Evolutionary conservation across 2,797 vertebrate species (phyloP).

Genomic region (Bradypus variegatus): DNA sequence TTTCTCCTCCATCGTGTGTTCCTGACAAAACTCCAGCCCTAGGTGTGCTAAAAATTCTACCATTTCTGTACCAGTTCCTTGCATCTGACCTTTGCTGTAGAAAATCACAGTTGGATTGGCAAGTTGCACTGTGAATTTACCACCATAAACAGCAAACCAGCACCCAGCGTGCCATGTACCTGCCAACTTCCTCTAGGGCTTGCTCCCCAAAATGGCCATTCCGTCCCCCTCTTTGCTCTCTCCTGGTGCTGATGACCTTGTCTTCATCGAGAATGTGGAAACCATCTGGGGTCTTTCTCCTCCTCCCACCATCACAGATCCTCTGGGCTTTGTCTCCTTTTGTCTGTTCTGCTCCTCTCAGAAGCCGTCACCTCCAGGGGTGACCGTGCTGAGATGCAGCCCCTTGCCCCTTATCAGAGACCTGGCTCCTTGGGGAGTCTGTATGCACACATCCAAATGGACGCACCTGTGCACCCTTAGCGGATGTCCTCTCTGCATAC

Average conservation of each 20-base stretch:
- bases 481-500: neutral
- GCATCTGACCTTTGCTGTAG: neutral
- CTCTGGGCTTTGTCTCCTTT: neutral
- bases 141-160: neutral
- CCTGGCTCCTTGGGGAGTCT: no score
- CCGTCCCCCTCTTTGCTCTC: no score
- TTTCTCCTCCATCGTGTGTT: fast-evolving
- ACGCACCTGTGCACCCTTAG: fast-evolving
- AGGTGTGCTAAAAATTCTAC: neutral
- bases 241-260: neutral
- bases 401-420: neutral
- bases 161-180: fast-evolving
- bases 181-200: no score
- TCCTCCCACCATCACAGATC: neutral
- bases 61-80: neutral
- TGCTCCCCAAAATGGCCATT: neutral
- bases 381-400: fast-evolving
- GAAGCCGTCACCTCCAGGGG: neutral
- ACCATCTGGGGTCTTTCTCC: neutral
- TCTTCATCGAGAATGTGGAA: neutral
- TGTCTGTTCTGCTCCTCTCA: neutral
- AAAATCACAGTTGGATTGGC: neutral
- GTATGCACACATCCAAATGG: fast-evolving
- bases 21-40: neutral
- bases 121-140: neutral